These are phyloP conservation scores for Nasonia giraulti DNA, from an alignment of 1,140 invertebrate genomes.

Conservation along the genomic window DNA sequence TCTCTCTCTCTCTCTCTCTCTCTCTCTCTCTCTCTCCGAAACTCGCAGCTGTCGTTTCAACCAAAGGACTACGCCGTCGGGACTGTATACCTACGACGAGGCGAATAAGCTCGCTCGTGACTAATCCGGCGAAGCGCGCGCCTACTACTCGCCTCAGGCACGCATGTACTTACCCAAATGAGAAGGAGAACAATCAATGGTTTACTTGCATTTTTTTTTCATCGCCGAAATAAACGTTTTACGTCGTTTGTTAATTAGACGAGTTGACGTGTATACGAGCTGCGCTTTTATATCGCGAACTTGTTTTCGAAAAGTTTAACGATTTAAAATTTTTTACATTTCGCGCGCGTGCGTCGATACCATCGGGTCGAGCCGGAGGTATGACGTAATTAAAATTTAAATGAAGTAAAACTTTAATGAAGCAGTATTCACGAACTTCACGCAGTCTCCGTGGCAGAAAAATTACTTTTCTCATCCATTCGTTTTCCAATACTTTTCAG, in stretches of 20 bases:
- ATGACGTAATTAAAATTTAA: background rate
- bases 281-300: too few relatives aligned
- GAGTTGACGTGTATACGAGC: too few relatives aligned
- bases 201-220: background rate
- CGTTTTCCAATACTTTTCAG: background rate
- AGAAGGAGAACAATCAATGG: constrained; percentile 10
- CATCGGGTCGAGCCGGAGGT: background rate
- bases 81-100: background rate
- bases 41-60: constrained; percentile 9
- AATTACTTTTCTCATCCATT: constrained; percentile 1
- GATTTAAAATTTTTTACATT: background rate
- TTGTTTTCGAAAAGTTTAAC: background rate
- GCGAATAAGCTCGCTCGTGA: constrained; percentile 30
- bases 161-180: constrained; percentile 39
- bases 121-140: constrained; percentile 5
- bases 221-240: background rate
- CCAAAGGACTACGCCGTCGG: constrained; percentile 4
- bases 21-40: background rate
- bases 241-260: background rate
- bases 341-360: background rate
- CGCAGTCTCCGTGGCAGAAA: background rate
- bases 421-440: background rate
- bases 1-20: too few relatives aligned
- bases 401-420: constrained; percentile 1
- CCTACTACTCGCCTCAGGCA: constrained; percentile 3